Conservation (phyloP, 1,140 invertebrate genomes). For the Cydia pomonella region DNA sequence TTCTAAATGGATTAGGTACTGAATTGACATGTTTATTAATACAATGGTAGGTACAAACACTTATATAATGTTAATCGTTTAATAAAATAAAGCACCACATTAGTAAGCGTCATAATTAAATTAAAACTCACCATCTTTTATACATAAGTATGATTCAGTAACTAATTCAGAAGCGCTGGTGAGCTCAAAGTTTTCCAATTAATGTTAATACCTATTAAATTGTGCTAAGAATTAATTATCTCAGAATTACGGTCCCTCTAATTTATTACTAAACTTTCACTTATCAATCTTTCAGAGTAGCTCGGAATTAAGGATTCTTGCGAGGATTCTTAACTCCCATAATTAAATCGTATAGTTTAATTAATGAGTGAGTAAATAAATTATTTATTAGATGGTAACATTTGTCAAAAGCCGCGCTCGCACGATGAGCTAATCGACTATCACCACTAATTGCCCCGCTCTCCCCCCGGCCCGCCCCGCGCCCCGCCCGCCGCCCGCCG, state of each 20-base stretch:
- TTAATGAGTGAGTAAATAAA: conserved; percentile 65
- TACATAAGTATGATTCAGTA: conserved; percentile 42
- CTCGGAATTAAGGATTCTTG: conserved; percentile 28
- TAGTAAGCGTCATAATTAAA: conserved; percentile 22
- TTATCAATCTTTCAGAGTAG: conserved; percentile 73
- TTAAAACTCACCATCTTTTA: conserved; percentile 31
- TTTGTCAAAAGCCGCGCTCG: conserved; percentile 79
- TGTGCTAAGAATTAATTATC: conserved; percentile 77
- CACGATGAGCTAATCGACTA: conserved; percentile 80
- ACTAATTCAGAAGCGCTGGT: conserved; percentile 39
- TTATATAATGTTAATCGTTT: background rate
- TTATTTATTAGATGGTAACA: conserved; percentile 73
- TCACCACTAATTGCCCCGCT: conserved; percentile 77
- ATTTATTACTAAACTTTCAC: conserved; percentile 78
- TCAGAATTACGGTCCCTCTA: conserved; percentile 66
- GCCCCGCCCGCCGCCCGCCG: conserved; percentile 37
- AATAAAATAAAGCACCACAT: conserved; percentile 19
- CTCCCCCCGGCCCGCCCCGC: conserved; percentile 42
- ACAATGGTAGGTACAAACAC: background rate
- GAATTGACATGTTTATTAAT: background rate
- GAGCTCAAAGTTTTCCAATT: conserved; percentile 71
- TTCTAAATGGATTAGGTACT: background rate
- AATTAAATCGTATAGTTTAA: conserved; percentile 30
- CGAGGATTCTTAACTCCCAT: conserved; percentile 6
- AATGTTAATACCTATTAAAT: conserved; percentile 78